Evolutionary conservation across 2,888 invertebrate genomes (phyloP).

Genomic region (Drosophila lacicola): DNA sequence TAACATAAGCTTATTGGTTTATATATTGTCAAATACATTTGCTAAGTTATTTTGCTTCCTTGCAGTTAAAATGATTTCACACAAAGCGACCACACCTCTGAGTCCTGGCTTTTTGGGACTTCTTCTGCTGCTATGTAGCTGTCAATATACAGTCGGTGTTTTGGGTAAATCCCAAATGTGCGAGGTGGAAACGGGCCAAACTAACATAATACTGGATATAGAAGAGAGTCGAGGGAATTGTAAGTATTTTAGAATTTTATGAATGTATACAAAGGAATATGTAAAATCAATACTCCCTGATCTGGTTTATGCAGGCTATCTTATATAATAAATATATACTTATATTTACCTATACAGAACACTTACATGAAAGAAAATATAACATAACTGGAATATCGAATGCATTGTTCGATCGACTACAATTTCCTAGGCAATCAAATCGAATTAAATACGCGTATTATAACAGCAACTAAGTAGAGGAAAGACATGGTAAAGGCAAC

Average conservation of each 20-base stretch:
- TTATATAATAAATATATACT: no score
- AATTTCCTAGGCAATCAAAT: background rate
- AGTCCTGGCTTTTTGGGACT: slow-evolving; percentile 50
- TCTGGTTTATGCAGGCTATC: background rate
- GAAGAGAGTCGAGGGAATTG: slow-evolving; percentile 94
- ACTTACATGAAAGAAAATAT: background rate
- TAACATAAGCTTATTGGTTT: background rate
- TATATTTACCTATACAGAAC: no score
- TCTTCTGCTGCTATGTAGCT: slow-evolving; percentile 66
- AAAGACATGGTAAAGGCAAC: background rate
- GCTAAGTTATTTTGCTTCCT: background rate
- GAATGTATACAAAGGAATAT: background rate
- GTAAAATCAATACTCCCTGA: background rate
- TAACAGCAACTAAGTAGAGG: background rate
- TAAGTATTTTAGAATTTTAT: slow-evolving; percentile 86
- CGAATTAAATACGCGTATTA: background rate
- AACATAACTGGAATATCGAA: background rate
- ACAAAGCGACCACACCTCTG: slow-evolving; percentile 40
- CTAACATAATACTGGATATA: slow-evolving; percentile 95
- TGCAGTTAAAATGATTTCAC: slow-evolving; percentile 51
- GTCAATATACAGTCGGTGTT: slow-evolving; percentile 71
- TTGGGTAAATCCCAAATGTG: slow-evolving; percentile 87
- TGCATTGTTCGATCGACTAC: background rate
- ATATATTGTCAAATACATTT: background rate
- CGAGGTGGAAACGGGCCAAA: slow-evolving; percentile 94